Evolutionary conservation across 2,113 vertebrate genomes (phyloP), one percentile per base, ranked within the genome.

Genomic region (Sapayoa aenigma): DNA sequence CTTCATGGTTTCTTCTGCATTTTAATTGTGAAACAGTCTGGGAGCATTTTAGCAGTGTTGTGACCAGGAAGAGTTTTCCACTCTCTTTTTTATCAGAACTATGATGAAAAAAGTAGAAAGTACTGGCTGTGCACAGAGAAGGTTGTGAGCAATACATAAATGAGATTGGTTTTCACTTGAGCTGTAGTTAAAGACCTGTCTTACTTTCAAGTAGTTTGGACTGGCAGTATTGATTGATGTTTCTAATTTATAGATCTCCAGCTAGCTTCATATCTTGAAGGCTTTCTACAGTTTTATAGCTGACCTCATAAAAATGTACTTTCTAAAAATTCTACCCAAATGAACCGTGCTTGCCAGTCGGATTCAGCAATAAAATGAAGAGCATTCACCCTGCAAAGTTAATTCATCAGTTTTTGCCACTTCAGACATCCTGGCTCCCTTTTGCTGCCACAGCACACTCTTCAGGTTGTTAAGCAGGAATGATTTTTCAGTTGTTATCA

Each of bases 351-450:
- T 75, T 94, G 85, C 72, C 92, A 60, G 90, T 88, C 83, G 84
- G 83, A 52, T 42, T 88, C 68, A 86, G 65, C 72, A 56, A 56
- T 83, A 19, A 94, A 90, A 87, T 47, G 35, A 95, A 67, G 76
- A 81, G 68, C 72, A n/a, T 92, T 91, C 93, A 94, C 56, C 79
- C 75, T 86, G 93, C 68, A 74, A 90, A 96, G 56, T 92, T 92
- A 83, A 96, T 88, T 93, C 74, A 58, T 59, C 74, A 42, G n/a
- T 37, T 95, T 85, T 84, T 95, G 85, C 68, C 67, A 23, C 82
- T 96, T 90, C 90, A 92, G 79, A 25, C 27, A 27, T 75, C 49
- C 55, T 75, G 56, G 22, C 66, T 91, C 11, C 66, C 62, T 95
- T 83, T 66, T 91, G 91, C 84, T 7, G 6, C 78, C 52, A 35